Conservation (phyloP, 2,888 invertebrate species). For the Hirtodrosophila confusa region DNA sequence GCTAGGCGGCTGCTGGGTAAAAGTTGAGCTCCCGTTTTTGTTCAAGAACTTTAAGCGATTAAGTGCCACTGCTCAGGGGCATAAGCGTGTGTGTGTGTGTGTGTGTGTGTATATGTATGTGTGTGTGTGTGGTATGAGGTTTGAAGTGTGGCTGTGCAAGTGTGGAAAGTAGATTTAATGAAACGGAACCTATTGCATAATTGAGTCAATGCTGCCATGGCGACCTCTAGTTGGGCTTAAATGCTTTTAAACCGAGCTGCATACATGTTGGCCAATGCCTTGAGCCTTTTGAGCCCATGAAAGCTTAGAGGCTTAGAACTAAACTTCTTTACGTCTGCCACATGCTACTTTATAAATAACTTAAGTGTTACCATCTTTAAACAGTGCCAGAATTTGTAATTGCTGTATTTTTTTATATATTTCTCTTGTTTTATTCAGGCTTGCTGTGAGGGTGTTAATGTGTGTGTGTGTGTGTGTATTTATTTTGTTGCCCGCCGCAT, state of each 20-base stretch:
- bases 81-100: slow-evolving; percentile 9
- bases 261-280: not conserved
- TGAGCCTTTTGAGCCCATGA: not conserved
- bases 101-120: slow-evolving; percentile 1
- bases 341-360: not conserved
- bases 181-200: slow-evolving; percentile 76
- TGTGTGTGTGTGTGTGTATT: slow-evolving; percentile 4
- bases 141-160: slow-evolving; percentile 9
- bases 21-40: slow-evolving; percentile 61
- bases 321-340: slow-evolving; percentile 8
- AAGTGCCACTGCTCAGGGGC: slow-evolving; percentile 56
- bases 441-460: not conserved
- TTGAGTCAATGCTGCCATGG: slow-evolving; percentile 60
- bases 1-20: slow-evolving; percentile 43
- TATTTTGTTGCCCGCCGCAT: slow-evolving; percentile 34
- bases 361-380: slow-evolving; percentile 17
- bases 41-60: slow-evolving; percentile 64
- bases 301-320: slow-evolving; percentile 2
- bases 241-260: slow-evolving; percentile 15
- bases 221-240: slow-evolving; percentile 25
- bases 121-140: slow-evolving; percentile 13
- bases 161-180: slow-evolving; percentile 67
- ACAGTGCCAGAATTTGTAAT: slow-evolving; percentile 41
- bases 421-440: not conserved
- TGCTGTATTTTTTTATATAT: slow-evolving; percentile 30